Percentiles rank a stretch among this genome's conserved stretches.
phyloP scores from a whole-genome alignment of 2,888 invertebrate species.

The Epirrita christyi region DNA sequence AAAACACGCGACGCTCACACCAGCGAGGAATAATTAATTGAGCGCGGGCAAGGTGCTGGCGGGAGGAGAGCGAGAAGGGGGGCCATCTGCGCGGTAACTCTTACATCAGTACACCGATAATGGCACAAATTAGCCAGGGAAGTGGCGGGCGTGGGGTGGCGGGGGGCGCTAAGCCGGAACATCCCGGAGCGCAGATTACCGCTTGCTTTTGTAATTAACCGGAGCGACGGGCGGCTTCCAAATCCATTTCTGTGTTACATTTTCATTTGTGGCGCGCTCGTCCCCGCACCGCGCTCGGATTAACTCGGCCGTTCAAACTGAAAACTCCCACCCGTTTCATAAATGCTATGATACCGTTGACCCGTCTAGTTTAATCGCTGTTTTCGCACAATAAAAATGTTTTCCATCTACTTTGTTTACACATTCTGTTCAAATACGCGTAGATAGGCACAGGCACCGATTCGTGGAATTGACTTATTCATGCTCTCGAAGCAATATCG shows the following conservation, averaged over 20 bases:
- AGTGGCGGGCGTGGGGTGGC: conserved; percentile 71
- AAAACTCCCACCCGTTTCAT: conserved; percentile 60
- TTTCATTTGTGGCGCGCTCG: conserved; percentile 82
- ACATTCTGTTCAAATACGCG: conserved; percentile 66
- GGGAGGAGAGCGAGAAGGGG: conserved; percentile 57
- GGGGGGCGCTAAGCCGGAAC: conserved; percentile 83
- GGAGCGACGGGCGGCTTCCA: conserved; percentile 84
- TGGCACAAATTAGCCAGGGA: conserved; percentile 84
- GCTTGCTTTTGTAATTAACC: conserved; percentile 86
- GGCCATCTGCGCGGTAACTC: conserved; percentile 83
- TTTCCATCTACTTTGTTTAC: conserved; percentile 60
- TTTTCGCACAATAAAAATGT: conserved; percentile 46
- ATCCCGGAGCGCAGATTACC: conserved; percentile 85
- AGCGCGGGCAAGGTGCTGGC: conserved; percentile 69
- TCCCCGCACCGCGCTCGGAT: conserved; percentile 67
- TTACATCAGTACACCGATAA: conserved; percentile 85
- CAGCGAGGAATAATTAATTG: conserved; percentile 84
- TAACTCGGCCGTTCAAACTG: conserved; percentile 66
- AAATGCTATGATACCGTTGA: conserved; percentile 48
- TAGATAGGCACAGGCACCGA: conserved; percentile 55
- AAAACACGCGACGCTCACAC: conserved; percentile 85
- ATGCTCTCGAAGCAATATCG: conserved; percentile 81
- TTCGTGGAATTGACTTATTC: conserved; percentile 78
- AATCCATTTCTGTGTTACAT: conserved; percentile 85
- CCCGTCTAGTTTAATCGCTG: conserved; percentile 29